Evolutionary conservation across 2,888 invertebrate genomes (phyloP), one percentile per base, ranked within the genome.

Genomic region (Helicoverpa assulta): DNA sequence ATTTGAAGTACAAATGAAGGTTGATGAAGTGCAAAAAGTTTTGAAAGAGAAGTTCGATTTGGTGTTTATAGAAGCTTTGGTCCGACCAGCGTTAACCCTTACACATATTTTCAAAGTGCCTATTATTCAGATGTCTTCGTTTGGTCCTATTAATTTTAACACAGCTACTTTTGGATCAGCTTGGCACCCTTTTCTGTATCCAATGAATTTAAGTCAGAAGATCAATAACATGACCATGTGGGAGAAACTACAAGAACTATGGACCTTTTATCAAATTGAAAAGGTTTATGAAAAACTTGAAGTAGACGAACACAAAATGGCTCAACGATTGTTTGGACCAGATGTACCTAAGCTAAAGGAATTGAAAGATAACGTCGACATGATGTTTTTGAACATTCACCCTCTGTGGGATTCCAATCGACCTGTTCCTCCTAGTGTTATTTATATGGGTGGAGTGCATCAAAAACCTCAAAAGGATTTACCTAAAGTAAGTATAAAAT

Each of bases 311-410:
- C 10, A 12, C 10, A 14, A 10, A 40, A 64, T 82, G 58, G 54
- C 81, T 0, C 83, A 61, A 56, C 70, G 55, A 66, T 14, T 82
- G 7, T 87, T 90, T 75, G 91, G 90, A 14, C 51, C 78, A 2
- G 67, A 85, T 51, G 56, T 78, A 2, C 86, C 88, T 1, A 40
- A 68, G 6, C 7, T 89, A 8, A 72, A 51, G 16, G 83, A 86
- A 52, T 76, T 89, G 21, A 70, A 63, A 21, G 76, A 86, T 16
- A 87, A 87, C 58, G 82, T 92, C n/a, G 90, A 92, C 53, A 83
- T 95, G 86, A 53, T 94, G 19, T 90, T 96, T 72, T 52, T 93
- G 1, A 95, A 95, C 69, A 82, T 86, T 2, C 89, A 96, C 83
- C 90, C 91, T 0, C 71, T 92, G 12, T 91, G 91, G 84, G 88